Base-by-base conservation (phyloP, 2,888 invertebrate genomes). In the Volucella bombylans region DNA sequence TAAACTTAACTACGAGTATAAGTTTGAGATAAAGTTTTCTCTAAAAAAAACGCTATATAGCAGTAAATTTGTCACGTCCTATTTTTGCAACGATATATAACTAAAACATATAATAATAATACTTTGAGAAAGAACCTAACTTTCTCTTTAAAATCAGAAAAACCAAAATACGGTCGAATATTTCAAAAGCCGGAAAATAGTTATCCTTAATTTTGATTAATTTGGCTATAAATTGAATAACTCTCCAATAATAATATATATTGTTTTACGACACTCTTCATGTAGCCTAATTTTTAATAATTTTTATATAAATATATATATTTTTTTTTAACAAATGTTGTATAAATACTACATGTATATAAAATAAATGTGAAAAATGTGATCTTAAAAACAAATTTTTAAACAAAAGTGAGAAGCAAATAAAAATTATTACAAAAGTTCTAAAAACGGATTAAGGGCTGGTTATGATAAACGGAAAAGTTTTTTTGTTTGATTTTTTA, bases 391-490 rank as follows among this genome's bases (percentile, higher is more conserved):
- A 86, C 18, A 81, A 77, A 80, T 39, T 74, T 80, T 72, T 81
- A 87, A 87, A 87, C 86, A 86, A 88, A 87, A 88, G 71, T 77
- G 78, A 87, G 79, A 86, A 67, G 65, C 87, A 87, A 88, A 89
- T 87, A 62, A 14, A 54, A 67, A 62, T 23, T 49, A 47, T 15
- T 18, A 50, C 15, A 73, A 64, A 79, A 43, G 55, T 31, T 31
- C 31, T 14, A 83, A 65, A 67, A 45, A 45, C 73, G 65, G 74
- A 69, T 65, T 91, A 90, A 91, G 91, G 91, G 89, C 90, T 91
- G 91, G 90, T 90, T 91, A 91, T 91, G 91, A 91, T 91, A 87
- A 88, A 90, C 91, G 91, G 91, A 91, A 91, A 91, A 87, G 65
- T 82, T 59, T 54, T n/a, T 72, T 61, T 39, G 31, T 72, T 72